Percentiles rank a stretch among this genome's conserved stretches.
Conservation (phyloP, 2,888 invertebrate species). For the Idaea straminata region DNA sequence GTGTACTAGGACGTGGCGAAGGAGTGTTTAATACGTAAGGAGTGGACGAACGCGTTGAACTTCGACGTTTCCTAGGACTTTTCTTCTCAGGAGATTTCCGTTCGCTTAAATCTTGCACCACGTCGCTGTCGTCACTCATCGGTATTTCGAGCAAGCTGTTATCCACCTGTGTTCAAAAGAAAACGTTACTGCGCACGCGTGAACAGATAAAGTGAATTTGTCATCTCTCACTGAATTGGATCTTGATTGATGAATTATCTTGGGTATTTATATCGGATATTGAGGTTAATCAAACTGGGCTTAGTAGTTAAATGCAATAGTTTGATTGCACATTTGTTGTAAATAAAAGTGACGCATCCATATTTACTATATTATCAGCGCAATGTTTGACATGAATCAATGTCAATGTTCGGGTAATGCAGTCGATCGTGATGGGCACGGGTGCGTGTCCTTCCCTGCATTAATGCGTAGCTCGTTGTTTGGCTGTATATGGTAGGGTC, state of each 20-base stretch:
- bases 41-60: slow-evolving; percentile 69
- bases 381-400: not conserved
- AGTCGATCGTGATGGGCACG: not conserved
- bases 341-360: not conserved
- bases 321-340: not conserved
- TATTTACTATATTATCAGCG: not conserved
- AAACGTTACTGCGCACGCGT: slow-evolving; percentile 41
- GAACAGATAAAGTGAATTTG: not conserved
- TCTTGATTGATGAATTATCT: not conserved
- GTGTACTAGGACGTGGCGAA: slow-evolving; percentile 70
- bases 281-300: not conserved
- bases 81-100: slow-evolving; percentile 73
- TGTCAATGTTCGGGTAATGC: not conserved
- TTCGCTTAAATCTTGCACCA: slow-evolving; percentile 72
- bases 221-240: not conserved
- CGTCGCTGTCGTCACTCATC: slow-evolving; percentile 73
- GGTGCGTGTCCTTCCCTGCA: not conserved
- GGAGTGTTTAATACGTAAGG: slow-evolving; percentile 74
- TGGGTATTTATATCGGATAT: not conserved
- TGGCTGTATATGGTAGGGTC: not conserved
- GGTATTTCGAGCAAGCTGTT: slow-evolving; percentile 71
- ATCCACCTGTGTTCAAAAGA: slow-evolving; percentile 64
- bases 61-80: slow-evolving; percentile 70
- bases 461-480: not conserved
- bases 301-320: not conserved